These are phyloP conservation scores for Hypomesus transpacificus DNA, from an alignment of 2,113 vertebrate species.

Conservation along the genomic window DNA sequence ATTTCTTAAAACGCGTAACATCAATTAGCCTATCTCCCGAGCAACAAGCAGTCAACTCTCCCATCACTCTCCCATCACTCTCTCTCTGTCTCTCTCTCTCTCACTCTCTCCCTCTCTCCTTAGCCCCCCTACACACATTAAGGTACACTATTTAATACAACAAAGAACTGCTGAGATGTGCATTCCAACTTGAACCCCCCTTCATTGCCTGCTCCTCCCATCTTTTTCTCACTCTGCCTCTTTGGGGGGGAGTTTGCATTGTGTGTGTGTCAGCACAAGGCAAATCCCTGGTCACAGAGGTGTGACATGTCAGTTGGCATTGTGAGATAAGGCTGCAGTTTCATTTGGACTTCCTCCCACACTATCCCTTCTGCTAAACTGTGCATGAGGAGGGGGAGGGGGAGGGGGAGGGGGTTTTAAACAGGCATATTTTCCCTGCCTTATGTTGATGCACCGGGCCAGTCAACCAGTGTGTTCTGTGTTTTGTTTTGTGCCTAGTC, in stretches of 20 bases:
- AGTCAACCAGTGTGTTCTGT: background rate
- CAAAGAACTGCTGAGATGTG: too few relatives aligned
- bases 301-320: conserved; percentile 63
- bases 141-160: too few relatives aligned
- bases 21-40: conserved; percentile 49
- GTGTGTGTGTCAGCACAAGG: background rate
- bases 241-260: conserved; percentile 15
- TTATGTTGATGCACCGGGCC: conserved; percentile 12
- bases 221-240: conserved; percentile 11
- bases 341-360: conserved; percentile 51
- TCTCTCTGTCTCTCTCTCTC: background rate
- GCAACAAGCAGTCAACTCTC: conserved; percentile 1
- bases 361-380: background rate
- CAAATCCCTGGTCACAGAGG: conserved; percentile 42
- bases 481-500: background rate
- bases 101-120: background rate
- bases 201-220: background rate
- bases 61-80: background rate
- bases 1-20: conserved; percentile 53
- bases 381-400: conserved; percentile 22
- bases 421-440: background rate
- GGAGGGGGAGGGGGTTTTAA: background rate
- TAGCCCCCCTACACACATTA: background rate
- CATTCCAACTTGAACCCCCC: background rate
- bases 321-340: conserved; percentile 60